A percentile compares a stretch with the other conserved stretches of the same genome.
Evolutionary conservation across 2,888 invertebrate species (phyloP).

Genomic region (Dysmachus trigonus): DNA sequence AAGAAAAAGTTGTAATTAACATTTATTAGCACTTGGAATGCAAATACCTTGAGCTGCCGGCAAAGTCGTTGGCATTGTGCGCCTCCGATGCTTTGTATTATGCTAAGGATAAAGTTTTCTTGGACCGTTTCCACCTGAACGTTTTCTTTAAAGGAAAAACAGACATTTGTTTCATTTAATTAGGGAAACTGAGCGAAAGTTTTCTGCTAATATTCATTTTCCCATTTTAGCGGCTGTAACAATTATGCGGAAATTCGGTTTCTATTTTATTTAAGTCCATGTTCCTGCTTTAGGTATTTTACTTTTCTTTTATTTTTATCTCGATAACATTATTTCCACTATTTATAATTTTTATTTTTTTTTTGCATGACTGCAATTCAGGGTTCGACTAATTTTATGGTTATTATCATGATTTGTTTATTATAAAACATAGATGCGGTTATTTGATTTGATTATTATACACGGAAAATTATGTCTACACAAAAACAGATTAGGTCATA

Average conservation of each 20-base stretch:
- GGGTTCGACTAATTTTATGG: no score
- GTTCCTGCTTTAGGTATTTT: not conserved
- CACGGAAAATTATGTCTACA: no score
- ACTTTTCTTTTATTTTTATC: not conserved
- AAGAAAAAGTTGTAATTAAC: conserved; percentile 63
- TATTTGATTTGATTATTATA: no score
- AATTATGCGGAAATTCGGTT: not conserved
- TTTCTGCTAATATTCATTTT: not conserved
- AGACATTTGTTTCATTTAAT: conserved; percentile 37
- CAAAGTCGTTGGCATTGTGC: conserved; percentile 8
- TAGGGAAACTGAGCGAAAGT: not conserved
- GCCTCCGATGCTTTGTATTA: conserved; percentile 1
- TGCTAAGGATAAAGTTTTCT: conserved; percentile 25
- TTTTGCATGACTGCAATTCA: no score
- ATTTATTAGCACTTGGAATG: conserved; percentile 60
- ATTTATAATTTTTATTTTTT: not conserved
- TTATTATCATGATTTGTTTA: no score
- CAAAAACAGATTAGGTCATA: no score
- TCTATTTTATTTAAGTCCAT: not conserved
- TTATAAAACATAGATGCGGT: no score
- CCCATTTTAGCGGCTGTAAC: not conserved
- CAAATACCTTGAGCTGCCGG: conserved; percentile 35
- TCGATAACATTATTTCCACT: not conserved
- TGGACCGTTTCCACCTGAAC: not conserved
- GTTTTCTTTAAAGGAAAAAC: conserved; percentile 20